Conservation (phyloP, 2,113 vertebrate genomes). For the Anguilla rostrata region DNA sequence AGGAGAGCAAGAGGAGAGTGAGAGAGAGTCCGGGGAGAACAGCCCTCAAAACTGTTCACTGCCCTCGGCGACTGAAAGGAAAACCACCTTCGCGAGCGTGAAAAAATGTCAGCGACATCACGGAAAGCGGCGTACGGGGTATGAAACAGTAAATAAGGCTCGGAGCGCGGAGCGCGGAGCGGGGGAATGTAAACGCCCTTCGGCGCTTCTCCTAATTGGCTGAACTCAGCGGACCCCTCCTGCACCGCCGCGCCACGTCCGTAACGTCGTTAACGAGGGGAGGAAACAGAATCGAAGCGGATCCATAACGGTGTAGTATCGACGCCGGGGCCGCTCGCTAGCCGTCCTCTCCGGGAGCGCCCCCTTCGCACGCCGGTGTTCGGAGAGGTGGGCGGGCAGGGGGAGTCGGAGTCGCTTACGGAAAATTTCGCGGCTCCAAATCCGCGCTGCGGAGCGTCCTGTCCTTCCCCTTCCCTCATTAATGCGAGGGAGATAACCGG, state of each 20-base stretch:
- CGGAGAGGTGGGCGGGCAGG: background rate
- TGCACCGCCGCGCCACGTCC: background rate
- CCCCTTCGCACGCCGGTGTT: background rate
- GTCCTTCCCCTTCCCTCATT: slow-evolving; percentile 20
- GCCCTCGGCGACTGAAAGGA: background rate
- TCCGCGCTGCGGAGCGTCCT: slow-evolving; percentile 35
- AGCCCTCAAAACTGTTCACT: background rate
- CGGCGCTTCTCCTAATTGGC: background rate
- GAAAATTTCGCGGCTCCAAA: slow-evolving; percentile 37
- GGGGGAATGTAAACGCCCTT: background rate
- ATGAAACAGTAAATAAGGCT: background rate
- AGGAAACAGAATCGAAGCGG: background rate
- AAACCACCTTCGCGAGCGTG: background rate
- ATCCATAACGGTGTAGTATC: background rate
- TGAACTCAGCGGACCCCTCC: background rate
- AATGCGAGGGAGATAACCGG: background rate
- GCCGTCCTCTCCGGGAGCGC: too few relatives aligned
- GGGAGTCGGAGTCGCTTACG: slow-evolving; percentile 27
- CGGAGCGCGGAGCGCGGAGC: background rate
- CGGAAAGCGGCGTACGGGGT: background rate
- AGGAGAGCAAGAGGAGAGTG: background rate
- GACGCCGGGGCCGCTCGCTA: background rate
- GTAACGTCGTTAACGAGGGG: background rate
- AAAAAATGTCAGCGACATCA: background rate
- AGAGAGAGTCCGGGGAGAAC: background rate